Evolutionary conservation across 2,888 invertebrate genomes (phyloP).

Genomic region (Marasmarcha lunaedactyla): DNA sequence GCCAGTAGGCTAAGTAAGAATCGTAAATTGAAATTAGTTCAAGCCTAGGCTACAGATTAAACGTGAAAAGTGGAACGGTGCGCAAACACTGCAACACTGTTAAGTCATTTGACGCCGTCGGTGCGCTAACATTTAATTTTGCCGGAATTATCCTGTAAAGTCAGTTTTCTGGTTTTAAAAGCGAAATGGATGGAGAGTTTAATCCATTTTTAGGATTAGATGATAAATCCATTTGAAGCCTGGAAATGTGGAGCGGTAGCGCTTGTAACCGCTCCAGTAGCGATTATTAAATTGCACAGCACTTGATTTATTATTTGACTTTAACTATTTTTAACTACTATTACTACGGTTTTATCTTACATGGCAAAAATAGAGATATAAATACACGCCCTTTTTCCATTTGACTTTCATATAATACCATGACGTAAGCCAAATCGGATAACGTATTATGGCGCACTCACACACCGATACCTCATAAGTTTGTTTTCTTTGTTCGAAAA

Average conservation of each 20-base stretch:
- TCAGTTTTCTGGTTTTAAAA: neutral
- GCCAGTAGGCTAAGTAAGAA: neutral
- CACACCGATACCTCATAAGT: conserved; percentile 6
- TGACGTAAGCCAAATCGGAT: conserved; percentile 51
- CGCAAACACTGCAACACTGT: conserved; percentile 58
- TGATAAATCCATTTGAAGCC: neutral
- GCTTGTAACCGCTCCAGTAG: too few species aligned
- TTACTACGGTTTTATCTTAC: too few species aligned
- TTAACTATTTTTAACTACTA: too few species aligned
- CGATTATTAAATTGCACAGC: too few species aligned
- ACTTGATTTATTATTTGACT: too few species aligned
- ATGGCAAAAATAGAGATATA: too few species aligned
- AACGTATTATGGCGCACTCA: conserved; percentile 25
- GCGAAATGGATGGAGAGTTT: neutral
- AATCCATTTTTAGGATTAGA: neutral
- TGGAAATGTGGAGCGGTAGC: neutral
- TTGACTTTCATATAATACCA: conserved; percentile 31
- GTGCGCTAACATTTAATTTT: neutral
- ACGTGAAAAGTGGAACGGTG: conserved; percentile 43
- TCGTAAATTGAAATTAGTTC: neutral
- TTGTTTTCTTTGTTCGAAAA: conserved; percentile 49
- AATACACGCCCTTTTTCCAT: too few species aligned
- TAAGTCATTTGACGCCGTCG: conserved; percentile 35
- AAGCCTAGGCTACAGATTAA: conserved; percentile 31
- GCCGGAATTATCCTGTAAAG: neutral